Conservation (phyloP, 2,888 invertebrate genomes). For the Eupeodes luniger region DNA sequence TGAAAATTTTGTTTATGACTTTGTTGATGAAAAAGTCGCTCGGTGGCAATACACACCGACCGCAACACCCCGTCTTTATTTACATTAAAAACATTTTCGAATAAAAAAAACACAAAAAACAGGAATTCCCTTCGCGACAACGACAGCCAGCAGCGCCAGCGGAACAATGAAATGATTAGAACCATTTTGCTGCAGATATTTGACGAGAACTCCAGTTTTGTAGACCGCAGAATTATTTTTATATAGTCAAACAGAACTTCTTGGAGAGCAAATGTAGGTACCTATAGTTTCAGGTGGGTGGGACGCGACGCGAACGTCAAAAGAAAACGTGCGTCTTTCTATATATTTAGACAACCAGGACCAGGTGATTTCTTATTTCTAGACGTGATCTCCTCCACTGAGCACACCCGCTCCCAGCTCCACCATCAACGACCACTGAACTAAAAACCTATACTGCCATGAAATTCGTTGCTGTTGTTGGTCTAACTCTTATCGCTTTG, state of each 20-base stretch:
- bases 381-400: slow-evolving; percentile 65
- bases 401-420: slow-evolving; percentile 55
- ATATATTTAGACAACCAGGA: slow-evolving; percentile 72
- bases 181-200: slow-evolving; percentile 49
- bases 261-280: slow-evolving; percentile 19
- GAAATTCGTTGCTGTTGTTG: slow-evolving; percentile 82
- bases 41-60: not conserved
- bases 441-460: slow-evolving; percentile 71
- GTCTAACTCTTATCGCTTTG: slow-evolving; percentile 65
- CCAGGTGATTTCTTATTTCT: slow-evolving; percentile 68
- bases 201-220: slow-evolving; percentile 46
- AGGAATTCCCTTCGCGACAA: slow-evolving; percentile 49
- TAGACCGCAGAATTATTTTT: slow-evolving; percentile 29
- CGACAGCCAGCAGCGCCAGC: not conserved
- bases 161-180: slow-evolving; percentile 22
- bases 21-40: not conserved
- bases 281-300: slow-evolving; percentile 40
- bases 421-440: slow-evolving; percentile 5
- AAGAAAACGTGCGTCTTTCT: slow-evolving; percentile 54
- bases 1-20: slow-evolving; percentile 9
- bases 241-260: not conserved
- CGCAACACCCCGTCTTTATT: not conserved
- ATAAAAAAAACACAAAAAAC: slow-evolving; percentile 35
- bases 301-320: slow-evolving; percentile 22
- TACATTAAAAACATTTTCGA: not conserved